Percentiles rank a stretch among this genome's conserved stretches.
phyloP scores from a whole-genome alignment of 2,113 vertebrate genomes.

The Urocolius indicus region DNA sequence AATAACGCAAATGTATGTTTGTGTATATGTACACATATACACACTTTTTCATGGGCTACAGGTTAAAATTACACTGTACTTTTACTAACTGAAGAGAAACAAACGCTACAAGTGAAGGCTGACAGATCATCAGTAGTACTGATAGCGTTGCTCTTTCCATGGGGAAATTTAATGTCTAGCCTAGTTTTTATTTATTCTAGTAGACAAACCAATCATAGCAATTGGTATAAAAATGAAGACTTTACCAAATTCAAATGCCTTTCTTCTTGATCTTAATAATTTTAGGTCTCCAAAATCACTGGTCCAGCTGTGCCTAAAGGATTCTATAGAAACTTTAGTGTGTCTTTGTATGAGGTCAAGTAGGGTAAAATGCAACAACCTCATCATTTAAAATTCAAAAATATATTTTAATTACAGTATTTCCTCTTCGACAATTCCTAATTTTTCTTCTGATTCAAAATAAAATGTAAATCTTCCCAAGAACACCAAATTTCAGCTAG shows the following conservation, averaged over 20 bases:
- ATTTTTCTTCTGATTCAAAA: not conserved
- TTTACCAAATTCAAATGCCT: not conserved
- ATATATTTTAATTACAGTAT: not conserved
- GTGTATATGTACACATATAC: not conserved
- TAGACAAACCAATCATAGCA: not conserved
- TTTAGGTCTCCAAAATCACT: not conserved
- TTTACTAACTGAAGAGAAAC: not conserved
- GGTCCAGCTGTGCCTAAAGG: not conserved
- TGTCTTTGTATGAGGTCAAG: not conserved
- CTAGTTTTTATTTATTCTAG: not conserved
- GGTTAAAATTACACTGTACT: not conserved
- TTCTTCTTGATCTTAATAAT: not conserved
- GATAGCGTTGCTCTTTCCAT: not conserved
- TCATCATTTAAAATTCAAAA: not conserved
- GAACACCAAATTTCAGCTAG: not conserved
- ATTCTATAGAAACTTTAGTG: not conserved
- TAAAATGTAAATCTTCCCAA: not conserved
- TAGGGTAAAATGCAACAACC: not conserved
- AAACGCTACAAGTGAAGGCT: not conserved
- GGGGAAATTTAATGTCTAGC: not conserved
- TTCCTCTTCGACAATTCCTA: not conserved
- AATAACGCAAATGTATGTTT: not conserved
- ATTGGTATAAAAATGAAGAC: not conserved
- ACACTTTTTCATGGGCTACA: not conserved
- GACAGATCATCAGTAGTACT: not conserved